Conservation (phyloP, 2,888 invertebrate genomes). For the Lathronympha strigana region DNA sequence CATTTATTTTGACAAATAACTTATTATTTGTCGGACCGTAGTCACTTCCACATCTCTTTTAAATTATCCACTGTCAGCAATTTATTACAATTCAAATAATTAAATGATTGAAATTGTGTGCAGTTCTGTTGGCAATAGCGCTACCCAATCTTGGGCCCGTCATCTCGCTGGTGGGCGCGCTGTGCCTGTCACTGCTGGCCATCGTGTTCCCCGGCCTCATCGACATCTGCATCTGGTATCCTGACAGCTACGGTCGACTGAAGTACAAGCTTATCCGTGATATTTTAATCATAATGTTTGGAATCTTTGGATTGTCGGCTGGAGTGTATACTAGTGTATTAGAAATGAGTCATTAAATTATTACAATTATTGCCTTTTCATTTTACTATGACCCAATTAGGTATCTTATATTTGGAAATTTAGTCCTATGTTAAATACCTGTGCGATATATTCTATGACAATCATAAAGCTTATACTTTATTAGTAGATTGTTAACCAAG, state of each 20-base stretch:
- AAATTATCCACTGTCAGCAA: neutral
- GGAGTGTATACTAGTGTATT: constrained; percentile 62
- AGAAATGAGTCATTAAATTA: constrained; percentile 50
- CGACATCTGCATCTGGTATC: constrained; percentile 69
- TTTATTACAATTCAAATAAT: neutral
- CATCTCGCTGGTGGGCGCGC: constrained; percentile 92
- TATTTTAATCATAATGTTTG: constrained; percentile 53
- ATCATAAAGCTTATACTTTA: no score
- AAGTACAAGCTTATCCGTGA: constrained; percentile 56
- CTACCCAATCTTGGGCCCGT: constrained; percentile 92
- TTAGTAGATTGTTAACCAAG: no score
- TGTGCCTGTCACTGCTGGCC: constrained; percentile 92
- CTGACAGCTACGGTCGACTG: constrained; percentile 54
- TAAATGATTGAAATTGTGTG: neutral
- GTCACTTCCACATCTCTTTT: no score
- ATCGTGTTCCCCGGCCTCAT: constrained; percentile 91
- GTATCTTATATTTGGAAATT: no score
- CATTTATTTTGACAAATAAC: no score
- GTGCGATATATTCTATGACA: no score
- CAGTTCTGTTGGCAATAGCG: constrained; percentile 78
- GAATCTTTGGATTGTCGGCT: constrained; percentile 50
- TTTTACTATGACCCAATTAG: neutral
- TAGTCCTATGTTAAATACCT: neutral
- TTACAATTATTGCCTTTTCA: neutral
- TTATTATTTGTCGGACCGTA: no score